A percentile compares a stretch with the other conserved stretches of the same genome.
phyloP scores from a whole-genome alignment of 2,888 invertebrate species.

The Drosophila falleni region DNA sequence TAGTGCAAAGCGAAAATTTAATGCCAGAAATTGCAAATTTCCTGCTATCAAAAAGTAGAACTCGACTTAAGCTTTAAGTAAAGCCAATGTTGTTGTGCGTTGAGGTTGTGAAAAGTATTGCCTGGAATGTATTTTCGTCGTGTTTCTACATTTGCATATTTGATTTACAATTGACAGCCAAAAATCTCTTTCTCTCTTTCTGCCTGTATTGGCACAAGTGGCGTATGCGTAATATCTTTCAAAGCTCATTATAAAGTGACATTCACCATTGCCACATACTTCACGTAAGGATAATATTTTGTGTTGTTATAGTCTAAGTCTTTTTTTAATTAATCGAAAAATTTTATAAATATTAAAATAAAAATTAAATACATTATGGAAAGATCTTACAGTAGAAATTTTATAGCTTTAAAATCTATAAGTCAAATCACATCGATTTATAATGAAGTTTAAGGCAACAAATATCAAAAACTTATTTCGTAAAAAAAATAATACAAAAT shows the following conservation, averaged over 20 bases:
- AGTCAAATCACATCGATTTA: too few relatives aligned
- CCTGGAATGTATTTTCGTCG: conserved; percentile 14
- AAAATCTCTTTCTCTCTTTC: conserved; percentile 17
- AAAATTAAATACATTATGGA: too few relatives aligned
- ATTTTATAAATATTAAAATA: neutral
- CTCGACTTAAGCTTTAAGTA: conserved; percentile 8
- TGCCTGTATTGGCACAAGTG: conserved; percentile 11
- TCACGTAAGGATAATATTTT: neutral
- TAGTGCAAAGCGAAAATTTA: conserved; percentile 68
- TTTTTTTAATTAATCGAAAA: neutral
- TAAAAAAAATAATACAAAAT: neutral
- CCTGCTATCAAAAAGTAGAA: conserved; percentile 70
- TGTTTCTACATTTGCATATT: conserved; percentile 64
- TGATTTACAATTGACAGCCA: conserved; percentile 51
- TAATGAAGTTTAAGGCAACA: too few relatives aligned
- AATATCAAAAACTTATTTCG: too few relatives aligned
- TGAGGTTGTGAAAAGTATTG: neutral
- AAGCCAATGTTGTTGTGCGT: neutral
- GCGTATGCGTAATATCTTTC: conserved; percentile 30
- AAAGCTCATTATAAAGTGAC: conserved; percentile 11
- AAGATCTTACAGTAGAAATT: too few relatives aligned
- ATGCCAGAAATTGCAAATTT: conserved; percentile 77
- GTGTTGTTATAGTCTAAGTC: neutral
- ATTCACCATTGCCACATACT: neutral
- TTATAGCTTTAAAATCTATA: too few relatives aligned